A percentile compares a stretch with the other conserved stretches of the same genome.
phyloP scores from a whole-genome alignment of 2,888 invertebrate species.

The Torymus aiolomorphi region DNA sequence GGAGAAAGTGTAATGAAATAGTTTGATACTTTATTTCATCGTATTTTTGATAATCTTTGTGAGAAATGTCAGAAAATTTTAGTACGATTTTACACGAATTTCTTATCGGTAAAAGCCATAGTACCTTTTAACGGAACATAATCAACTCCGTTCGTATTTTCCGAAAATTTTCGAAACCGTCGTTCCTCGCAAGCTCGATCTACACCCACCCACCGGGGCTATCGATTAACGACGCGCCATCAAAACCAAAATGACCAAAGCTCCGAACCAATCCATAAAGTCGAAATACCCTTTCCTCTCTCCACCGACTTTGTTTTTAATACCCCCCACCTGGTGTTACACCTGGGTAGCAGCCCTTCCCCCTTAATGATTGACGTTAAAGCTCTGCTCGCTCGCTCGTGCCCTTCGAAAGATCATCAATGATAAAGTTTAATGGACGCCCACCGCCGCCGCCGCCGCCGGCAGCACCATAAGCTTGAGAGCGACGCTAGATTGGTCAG shows the following conservation, averaged over 20 bases:
- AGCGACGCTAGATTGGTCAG: slow-evolving; percentile 31
- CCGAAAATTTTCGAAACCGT: too few relatives aligned
- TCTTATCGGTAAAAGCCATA: too few relatives aligned
- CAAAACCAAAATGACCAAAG: slow-evolving; percentile 30
- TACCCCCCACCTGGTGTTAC: not conserved
- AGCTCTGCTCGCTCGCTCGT: not conserved
- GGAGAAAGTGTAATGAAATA: too few relatives aligned
- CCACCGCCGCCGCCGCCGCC: slow-evolving; percentile 4
- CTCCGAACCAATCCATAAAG: slow-evolving; percentile 20
- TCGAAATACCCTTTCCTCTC: not conserved
- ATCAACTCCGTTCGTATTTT: too few relatives aligned
- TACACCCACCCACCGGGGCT: not conserved
- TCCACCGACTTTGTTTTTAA: slow-evolving; percentile 34
- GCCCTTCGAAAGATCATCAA: slow-evolving; percentile 27
- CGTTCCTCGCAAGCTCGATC: too few relatives aligned
- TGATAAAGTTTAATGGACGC: slow-evolving; percentile 53
- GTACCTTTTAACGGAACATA: too few relatives aligned
- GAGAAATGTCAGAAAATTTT: too few relatives aligned
- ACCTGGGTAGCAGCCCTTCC: not conserved
- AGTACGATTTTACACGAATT: too few relatives aligned
- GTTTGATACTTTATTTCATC: too few relatives aligned
- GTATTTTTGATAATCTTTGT: too few relatives aligned
- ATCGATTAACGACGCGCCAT: slow-evolving; percentile 32
- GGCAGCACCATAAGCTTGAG: not conserved
- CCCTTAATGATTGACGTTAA: slow-evolving; percentile 40